A percentile compares a stretch with the other conserved stretches of the same genome.
These are phyloP conservation scores for Sander vitreus DNA, from an alignment of 2,113 vertebrate genomes.

Conservation along the genomic window DNA sequence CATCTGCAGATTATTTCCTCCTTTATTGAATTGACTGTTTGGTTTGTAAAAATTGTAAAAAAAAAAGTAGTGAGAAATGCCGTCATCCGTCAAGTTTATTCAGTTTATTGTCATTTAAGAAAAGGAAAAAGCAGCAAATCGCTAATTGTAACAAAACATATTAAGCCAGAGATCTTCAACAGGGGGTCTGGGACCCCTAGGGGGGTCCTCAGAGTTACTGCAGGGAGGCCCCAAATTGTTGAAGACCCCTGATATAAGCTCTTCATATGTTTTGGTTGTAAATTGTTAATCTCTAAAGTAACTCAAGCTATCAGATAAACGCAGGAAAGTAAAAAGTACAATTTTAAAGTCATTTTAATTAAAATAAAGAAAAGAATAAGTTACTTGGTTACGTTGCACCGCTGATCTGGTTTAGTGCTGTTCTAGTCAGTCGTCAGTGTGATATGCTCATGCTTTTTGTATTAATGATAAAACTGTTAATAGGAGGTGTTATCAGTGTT, in stretches of 20 bases:
- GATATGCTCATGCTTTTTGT: slow-evolving; percentile 58
- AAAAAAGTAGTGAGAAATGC: not conserved
- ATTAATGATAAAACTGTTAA: slow-evolving; percentile 37
- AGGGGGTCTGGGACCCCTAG: too few relatives aligned
- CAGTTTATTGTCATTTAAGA: not conserved
- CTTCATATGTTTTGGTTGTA: not conserved
- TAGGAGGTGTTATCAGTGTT: slow-evolving; percentile 40
- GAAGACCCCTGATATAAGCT: too few relatives aligned
- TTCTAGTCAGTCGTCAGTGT: not conserved
- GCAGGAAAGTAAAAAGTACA: not conserved
- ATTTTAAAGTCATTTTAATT: not conserved
- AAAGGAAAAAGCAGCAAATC: not conserved
- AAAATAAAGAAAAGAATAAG: not conserved
- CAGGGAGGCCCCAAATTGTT: too few relatives aligned
- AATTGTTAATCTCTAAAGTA: not conserved
- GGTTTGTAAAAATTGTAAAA: not conserved
- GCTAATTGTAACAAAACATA: not conserved
- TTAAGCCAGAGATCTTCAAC: too few relatives aligned
- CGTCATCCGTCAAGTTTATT: too few relatives aligned
- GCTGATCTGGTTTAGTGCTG: not conserved
- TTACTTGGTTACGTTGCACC: not conserved
- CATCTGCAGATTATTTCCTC: not conserved
- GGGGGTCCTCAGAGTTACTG: too few relatives aligned
- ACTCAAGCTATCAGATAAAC: not conserved
- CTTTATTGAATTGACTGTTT: not conserved